Conservation (phyloP, 2,113 vertebrate species). For the Sorex fumeus region DNA sequence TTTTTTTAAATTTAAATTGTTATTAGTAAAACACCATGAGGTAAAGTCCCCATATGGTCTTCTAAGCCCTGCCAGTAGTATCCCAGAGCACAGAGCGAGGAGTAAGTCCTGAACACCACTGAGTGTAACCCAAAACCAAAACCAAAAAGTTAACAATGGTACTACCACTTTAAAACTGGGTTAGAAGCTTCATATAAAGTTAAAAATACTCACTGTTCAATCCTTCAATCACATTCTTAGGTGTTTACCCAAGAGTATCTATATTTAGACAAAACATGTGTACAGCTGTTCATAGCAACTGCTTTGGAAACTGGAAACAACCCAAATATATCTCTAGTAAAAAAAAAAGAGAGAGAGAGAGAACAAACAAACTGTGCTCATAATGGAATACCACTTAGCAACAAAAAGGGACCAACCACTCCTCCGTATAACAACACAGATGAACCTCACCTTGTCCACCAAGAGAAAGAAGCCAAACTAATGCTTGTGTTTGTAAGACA, state of each 20-base stretch:
- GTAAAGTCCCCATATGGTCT: no score
- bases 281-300: not conserved
- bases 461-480: not conserved
- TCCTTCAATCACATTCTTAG: not conserved
- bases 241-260: not conserved
- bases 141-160: not conserved
- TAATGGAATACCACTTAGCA: not conserved
- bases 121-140: no score
- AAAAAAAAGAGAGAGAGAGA: not conserved
- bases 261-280: not conserved
- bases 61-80: no score
- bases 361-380: not conserved
- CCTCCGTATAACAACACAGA: not conserved
- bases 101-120: no score
- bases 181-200: conserved; percentile 13
- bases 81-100: no score
- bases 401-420: not conserved
- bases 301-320: not conserved
- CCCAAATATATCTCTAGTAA: not conserved
- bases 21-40: no score
- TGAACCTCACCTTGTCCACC: not conserved
- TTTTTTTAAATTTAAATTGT: no score
- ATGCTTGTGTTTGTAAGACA: not conserved
- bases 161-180: not conserved
- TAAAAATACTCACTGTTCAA: not conserved